Conservation (phyloP, 2,113 vertebrate genomes). For the Arizona elegans region DNA sequence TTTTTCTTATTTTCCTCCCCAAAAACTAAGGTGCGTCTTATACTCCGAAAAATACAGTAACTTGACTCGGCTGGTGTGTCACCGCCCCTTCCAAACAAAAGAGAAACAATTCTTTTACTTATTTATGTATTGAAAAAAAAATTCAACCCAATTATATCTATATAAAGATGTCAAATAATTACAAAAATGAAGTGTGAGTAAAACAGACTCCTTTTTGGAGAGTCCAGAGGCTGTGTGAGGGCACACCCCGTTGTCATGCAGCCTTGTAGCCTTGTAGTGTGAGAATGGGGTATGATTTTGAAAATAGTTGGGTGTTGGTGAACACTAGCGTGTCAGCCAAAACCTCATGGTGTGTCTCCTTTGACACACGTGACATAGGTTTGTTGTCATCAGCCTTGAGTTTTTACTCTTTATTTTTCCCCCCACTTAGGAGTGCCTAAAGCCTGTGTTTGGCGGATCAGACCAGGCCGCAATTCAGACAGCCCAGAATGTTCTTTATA, state of each 20-base stretch:
- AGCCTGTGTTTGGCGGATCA: conserved; percentile 76
- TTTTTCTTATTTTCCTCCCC: too few species aligned
- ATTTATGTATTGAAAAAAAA: neutral
- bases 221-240: too few species aligned
- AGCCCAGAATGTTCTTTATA: conserved; percentile 84
- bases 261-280: neutral
- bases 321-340: neutral
- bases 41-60: neutral
- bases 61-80: neutral
- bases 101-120: neutral
- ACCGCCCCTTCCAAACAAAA: neutral
- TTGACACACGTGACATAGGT: neutral
- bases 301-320: neutral
- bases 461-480: conserved; percentile 58
- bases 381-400: neutral
- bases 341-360: neutral
- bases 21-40: too few species aligned
- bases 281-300: neutral
- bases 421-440: conserved; percentile 79
- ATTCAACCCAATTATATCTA: neutral
- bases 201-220: neutral
- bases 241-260: neutral
- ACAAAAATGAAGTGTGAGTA: neutral
- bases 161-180: neutral
- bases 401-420: neutral